These are phyloP conservation scores for Palloptera scutellata DNA, from an alignment of 2,888 invertebrate species.

Conservation along the genomic window DNA sequence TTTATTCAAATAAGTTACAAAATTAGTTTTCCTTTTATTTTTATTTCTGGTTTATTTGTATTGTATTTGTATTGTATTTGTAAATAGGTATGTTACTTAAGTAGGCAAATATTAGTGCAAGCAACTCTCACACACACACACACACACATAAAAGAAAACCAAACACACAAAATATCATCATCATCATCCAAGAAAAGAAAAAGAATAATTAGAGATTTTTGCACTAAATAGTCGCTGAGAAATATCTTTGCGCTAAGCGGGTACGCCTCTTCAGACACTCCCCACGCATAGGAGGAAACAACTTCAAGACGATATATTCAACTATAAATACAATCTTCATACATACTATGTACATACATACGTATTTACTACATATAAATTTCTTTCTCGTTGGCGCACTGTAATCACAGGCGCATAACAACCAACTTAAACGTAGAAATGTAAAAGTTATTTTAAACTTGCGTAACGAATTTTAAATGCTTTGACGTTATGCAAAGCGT, in stretches of 20 bases:
- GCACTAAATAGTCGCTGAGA: neutral
- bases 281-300: neutral
- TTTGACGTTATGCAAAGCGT: constrained; percentile 24
- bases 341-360: neutral
- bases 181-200: neutral
- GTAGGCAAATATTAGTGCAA: constrained; percentile 8
- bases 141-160: no score
- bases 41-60: constrained; percentile 37
- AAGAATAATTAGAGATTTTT: neutral
- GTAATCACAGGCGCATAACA: no score
- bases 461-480: constrained; percentile 31
- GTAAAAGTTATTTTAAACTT: neutral
- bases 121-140: neutral
- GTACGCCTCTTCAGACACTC: no score
- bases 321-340: no score
- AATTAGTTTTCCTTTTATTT: constrained; percentile 46
- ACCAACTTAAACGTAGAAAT: no score
- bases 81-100: constrained; percentile 40
- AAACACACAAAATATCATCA: no score
- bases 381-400: no score
- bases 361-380: neutral
- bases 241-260: neutral
- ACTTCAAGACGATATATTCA: neutral
- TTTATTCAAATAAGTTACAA: constrained; percentile 55
- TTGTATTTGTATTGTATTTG: neutral